A percentile compares a stretch with the other conserved stretches of the same genome.
These are phyloP conservation scores for Dryocosmus kuriphilus DNA, from an alignment of 2,888 invertebrate genomes.

Conservation along the genomic window DNA sequence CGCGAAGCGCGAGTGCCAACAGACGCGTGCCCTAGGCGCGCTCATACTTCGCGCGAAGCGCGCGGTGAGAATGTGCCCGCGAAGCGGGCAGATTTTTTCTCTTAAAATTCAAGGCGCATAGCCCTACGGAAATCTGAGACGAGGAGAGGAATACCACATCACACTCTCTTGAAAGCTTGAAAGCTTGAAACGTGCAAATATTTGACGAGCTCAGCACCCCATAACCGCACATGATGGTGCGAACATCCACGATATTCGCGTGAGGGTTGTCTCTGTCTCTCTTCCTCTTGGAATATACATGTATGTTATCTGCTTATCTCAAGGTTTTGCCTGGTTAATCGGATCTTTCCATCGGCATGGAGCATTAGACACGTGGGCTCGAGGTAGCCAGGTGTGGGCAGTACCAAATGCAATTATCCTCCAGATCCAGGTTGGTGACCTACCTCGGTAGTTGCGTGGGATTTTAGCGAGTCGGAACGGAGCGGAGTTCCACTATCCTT, in stretches of 20 bases:
- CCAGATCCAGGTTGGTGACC: slow-evolving; percentile 45
- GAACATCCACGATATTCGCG: slow-evolving; percentile 12
- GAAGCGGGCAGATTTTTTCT: too few relatives aligned
- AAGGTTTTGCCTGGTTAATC: slow-evolving; percentile 26
- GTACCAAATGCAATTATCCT: slow-evolving; percentile 43
- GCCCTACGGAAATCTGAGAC: background rate
- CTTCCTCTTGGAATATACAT: background rate
- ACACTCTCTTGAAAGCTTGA: slow-evolving; percentile 4
- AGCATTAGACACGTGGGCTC: slow-evolving; percentile 31
- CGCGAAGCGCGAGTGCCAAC: too few relatives aligned
- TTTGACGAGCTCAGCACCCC: slow-evolving; percentile 5
- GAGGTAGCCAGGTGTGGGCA: slow-evolving; percentile 40
- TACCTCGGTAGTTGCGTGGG: slow-evolving; percentile 41
- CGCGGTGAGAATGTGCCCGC: too few relatives aligned
- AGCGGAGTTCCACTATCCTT: slow-evolving; percentile 8
- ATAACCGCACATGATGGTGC: slow-evolving; percentile 4
- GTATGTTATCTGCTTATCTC: background rate
- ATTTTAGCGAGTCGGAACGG: slow-evolving; percentile 35
- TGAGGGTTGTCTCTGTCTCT: background rate
- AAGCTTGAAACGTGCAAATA: slow-evolving; percentile 12
- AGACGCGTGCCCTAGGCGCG: too few relatives aligned
- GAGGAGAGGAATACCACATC: background rate
- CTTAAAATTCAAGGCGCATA: too few relatives aligned
- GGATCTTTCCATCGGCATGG: slow-evolving; percentile 9
- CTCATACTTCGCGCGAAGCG: too few relatives aligned